Base-by-base conservation (phyloP, 2,888 invertebrate genomes). In the Leucophenga maculata region DNA sequence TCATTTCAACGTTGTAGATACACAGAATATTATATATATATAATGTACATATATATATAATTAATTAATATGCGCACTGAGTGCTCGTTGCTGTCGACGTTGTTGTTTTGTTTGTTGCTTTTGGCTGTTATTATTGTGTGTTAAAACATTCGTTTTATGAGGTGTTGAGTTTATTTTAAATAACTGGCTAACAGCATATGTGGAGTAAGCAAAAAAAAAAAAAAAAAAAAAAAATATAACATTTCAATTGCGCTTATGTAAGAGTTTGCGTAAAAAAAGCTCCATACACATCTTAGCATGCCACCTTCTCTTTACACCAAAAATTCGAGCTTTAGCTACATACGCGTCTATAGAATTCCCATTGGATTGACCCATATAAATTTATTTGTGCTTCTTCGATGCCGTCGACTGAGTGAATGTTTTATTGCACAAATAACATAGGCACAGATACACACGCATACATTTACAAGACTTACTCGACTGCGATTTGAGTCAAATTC, bases 321-420 rank as follows among this genome's bases (percentile, higher is more conserved):
- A 39, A 39, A 39, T 11, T 39, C 31, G 59, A 50, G 59, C 32
- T 59, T 59, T 57, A 44, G 39, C 57, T 57, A 60, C n/a, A n/a
- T n/a, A n/a, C 64, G 39, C 55, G 59, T 64, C 69, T 75, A 73
- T 75, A 69, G 76, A 80, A 86, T 84, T 86, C 87, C 86, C 86
- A 85, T 74, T 86, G 85, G 87, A 87, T 84, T 87, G 87, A 87
- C 87, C 87, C 85, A 87, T 82, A 86, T 87, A 79, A 78, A 71
- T 74, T 71, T 16, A 8, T 60, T 32, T 22, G n/a, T 60, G 32
- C 16, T 39, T 60, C 16, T 39, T 60, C 39, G 16, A 32, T 60
- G n/a, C 39, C 16, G 60, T 18, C 31, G 48, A 46, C 57, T 54
- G 57, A n/a, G 50, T 50, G 16, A n/a, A 50, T 18, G 69, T 67